Evolutionary conservation across 2,113 vertebrate genomes (phyloP), one percentile per base, ranked within the genome.

Genomic region (Triplophysa dalaica): DNA sequence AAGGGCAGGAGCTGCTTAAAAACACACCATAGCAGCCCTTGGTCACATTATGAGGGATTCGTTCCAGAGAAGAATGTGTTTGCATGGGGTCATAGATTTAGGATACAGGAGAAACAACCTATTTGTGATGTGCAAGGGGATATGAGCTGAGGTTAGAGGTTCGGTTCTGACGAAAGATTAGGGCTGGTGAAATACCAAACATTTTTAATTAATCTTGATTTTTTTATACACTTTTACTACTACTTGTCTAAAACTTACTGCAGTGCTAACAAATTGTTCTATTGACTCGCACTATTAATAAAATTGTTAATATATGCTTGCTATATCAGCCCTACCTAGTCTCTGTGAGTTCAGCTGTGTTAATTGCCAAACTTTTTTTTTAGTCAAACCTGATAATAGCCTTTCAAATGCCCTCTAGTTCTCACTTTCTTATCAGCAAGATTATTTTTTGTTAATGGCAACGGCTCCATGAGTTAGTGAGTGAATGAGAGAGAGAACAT

Each of bases 1-100:
- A 75, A 82, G 60, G 73, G 62, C 74, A 65, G 74, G 45, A 65
- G 62, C 62, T 77, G 60, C 24, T 33, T 65, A 65, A 64, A 77
- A 65, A 65, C 17, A 16, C 56, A 77, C 45, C 74, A 65, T 45
- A 77, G 45, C 61, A 38, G 29, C 74, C 52, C 48, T 77, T 77
- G 24, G 38, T 77, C 74, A 77, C 9, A 50, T 12, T 63, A 11
- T 77, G 61, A 54, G 48, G 26, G 45, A 19, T 73, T 22, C 10
- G 60, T 63, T 75, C 19, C 38, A 48, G 58, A 24, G 24, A 75
- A 75, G 54, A 75, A 62, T 75, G 73, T 50, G 6, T 41, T 22
- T 75, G 41, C 16, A 73, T 61, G 54, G 54, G 54, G 41, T 73
- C 54, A 24, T 43, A 33, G 33, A 22, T 33, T n/a, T 60, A 60